Evolutionary conservation across 2,797 vertebrate genomes (phyloP), one percentile per base, ranked within the genome.

Genomic region (Artibeus lituratus): DNA sequence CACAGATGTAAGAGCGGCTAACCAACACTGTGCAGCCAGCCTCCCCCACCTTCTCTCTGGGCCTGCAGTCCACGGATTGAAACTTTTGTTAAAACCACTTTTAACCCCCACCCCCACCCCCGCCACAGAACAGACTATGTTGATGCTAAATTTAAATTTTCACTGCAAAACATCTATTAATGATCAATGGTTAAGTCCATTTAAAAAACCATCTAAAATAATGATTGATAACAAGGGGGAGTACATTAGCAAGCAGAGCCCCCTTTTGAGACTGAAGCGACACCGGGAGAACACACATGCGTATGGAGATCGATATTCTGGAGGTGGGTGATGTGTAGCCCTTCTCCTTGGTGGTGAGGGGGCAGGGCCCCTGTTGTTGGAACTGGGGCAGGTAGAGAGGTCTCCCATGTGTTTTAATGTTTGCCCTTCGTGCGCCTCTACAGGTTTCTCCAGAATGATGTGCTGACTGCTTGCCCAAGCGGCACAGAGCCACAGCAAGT

Each of bases 141-240:
- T 65, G 59, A 92, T 82, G 24, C 7, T 81, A 94, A 73, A 86
- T 69, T 82, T 76, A 82, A 51, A 72, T 88, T 90, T 85, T 92
- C 12, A n/a, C n/a, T 62, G 55, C 32, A 51, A 49, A 90, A 89
- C 95, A 72, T 55, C 87, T 29, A 32, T 84, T 82, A 65, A 74
- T 51, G n/a, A 69, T n/a, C 10, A 77, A 90, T 35, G 10, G 22
- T 62, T 69, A 81, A 92, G 35, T 14, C 65, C 21, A 82, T 14
- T 83, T 2, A 53, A 44, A 78, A 59, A 32, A 59, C 7, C 10
- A 2, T 76, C 42, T 26, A 24, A 77, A 95, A 32, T 69, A 49
- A 69, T 78, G 18, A 47, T 32, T 6, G 24, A 18, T 32, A 10
- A 12, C 5, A 37, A 59, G 29, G 51, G 4, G 10, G 9, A n/a